These are phyloP conservation scores for Drosophila lutescens DNA, from an alignment of 2,888 invertebrate genomes.

Conservation along the genomic window DNA sequence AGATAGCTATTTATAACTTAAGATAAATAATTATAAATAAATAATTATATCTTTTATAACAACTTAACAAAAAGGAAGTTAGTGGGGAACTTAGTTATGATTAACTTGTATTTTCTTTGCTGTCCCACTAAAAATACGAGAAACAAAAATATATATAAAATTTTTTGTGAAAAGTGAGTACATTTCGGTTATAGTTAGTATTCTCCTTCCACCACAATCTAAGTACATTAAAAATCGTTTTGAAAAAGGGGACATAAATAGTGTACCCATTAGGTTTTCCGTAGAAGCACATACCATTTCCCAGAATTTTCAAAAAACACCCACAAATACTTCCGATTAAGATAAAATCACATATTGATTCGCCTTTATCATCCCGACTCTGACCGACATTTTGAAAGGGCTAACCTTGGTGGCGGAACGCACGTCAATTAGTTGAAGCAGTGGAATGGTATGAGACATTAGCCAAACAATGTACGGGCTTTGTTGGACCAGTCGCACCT, in stretches of 20 bases:
- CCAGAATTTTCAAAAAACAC: neutral
- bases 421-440: constrained; percentile 68
- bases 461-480: constrained; percentile 62
- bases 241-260: too few relatives aligned
- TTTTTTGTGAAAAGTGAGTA: too few relatives aligned
- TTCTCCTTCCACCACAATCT: too few relatives aligned
- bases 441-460: constrained; percentile 56
- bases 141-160: too few relatives aligned
- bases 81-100: too few relatives aligned
- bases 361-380: constrained; percentile 3
- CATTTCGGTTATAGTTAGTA: too few relatives aligned
- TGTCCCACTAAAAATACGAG: too few relatives aligned
- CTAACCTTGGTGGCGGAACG: constrained; percentile 60
- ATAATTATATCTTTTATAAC: too few relatives aligned
- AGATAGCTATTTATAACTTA: neutral
- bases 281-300: neutral
- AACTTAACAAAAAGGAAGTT: too few relatives aligned
- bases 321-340: constrained; percentile 1
- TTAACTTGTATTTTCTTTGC: too few relatives aligned
- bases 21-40: neutral
- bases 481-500: constrained; percentile 60
- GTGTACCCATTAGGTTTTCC: neutral
- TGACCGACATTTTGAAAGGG: constrained; percentile 14
- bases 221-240: too few relatives aligned
- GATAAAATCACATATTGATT: constrained; percentile 4